phyloP scores from a whole-genome alignment of 1,140 invertebrate species.

The Micrasema minimum region DNA sequence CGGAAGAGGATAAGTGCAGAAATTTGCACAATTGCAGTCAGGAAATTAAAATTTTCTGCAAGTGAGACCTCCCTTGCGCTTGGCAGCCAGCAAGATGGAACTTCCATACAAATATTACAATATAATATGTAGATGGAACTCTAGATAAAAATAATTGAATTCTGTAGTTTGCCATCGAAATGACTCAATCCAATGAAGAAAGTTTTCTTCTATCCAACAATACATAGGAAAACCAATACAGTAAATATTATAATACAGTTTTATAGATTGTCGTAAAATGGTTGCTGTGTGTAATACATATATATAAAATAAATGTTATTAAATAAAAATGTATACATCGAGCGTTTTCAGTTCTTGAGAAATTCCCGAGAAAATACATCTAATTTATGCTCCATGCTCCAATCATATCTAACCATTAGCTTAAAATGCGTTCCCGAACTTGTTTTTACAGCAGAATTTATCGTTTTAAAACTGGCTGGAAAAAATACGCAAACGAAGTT shows the following conservation, averaged over 20 bases:
- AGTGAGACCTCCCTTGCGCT: not conserved
- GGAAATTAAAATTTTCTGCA: constrained; percentile 53
- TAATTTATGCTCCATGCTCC: not conserved
- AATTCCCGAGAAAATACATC: not conserved
- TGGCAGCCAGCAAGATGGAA: too few relatives aligned
- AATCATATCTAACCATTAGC: constrained; percentile 23
- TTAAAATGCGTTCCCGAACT: constrained; percentile 19
- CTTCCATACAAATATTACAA: not conserved
- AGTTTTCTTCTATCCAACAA: too few relatives aligned
- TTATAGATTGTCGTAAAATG: too few relatives aligned
- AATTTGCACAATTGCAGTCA: constrained; percentile 53
- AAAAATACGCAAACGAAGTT: constrained; percentile 31
- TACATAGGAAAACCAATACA: too few relatives aligned
- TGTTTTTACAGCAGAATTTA: constrained; percentile 15
- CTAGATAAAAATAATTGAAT: constrained; percentile 6
- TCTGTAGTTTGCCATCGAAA: not conserved
- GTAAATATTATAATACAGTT: too few relatives aligned
- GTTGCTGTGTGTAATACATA: too few relatives aligned
- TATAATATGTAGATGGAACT: not conserved
- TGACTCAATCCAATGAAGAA: too few relatives aligned
- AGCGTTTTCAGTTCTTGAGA: too few relatives aligned
- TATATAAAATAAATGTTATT: too few relatives aligned
- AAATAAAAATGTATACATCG: too few relatives aligned
- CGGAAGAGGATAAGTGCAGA: constrained; percentile 44
- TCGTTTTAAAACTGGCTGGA: constrained; percentile 31